Percentiles rank a stretch among this genome's conserved stretches.
These are phyloP conservation scores for Semicossyphus pulcher DNA, from an alignment of 2,113 vertebrate species.

Conservation along the genomic window DNA sequence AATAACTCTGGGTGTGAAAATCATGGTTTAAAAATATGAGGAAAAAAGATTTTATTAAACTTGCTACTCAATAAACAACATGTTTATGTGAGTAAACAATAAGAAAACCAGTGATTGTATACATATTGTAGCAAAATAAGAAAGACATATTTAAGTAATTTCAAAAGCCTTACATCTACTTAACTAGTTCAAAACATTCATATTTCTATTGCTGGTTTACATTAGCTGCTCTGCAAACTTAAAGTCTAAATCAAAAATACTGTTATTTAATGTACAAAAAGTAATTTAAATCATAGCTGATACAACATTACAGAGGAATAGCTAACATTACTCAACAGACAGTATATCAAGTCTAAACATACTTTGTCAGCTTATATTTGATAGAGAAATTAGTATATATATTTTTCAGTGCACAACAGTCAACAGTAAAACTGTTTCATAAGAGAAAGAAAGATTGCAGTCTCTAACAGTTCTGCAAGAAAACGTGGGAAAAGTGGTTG, in stretches of 20 bases:
- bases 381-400: conserved; percentile 83
- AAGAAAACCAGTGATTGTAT: conserved; percentile 87
- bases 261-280: conserved; percentile 85
- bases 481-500: conserved; percentile 62
- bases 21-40: conserved; percentile 87
- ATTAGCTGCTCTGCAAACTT: conserved; percentile 87
- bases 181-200: conserved; percentile 89
- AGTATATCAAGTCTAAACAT: conserved; percentile 85
- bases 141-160: conserved; percentile 86
- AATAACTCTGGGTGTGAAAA: conserved; percentile 71
- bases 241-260: conserved; percentile 85
- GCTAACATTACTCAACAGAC: conserved; percentile 89
- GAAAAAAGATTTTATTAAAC: conserved; percentile 91
- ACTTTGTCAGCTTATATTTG: conserved; percentile 82
- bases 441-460: conserved; percentile 79
- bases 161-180: conserved; percentile 80
- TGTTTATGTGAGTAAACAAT: conserved; percentile 87
- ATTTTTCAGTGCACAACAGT: conserved; percentile 86
- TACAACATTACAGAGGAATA: conserved; percentile 94
- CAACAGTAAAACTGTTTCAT: conserved; percentile 84
- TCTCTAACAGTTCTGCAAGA: conserved; percentile 77
- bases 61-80: conserved; percentile 87
- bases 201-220: conserved; percentile 94
- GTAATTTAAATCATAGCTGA: conserved; percentile 89
- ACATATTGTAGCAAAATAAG: conserved; percentile 92